Evolutionary conservation across 2,113 vertebrate genomes (phyloP), one percentile per base, ranked within the genome.

Genomic region (Aspiorhynchus laticeps): DNA sequence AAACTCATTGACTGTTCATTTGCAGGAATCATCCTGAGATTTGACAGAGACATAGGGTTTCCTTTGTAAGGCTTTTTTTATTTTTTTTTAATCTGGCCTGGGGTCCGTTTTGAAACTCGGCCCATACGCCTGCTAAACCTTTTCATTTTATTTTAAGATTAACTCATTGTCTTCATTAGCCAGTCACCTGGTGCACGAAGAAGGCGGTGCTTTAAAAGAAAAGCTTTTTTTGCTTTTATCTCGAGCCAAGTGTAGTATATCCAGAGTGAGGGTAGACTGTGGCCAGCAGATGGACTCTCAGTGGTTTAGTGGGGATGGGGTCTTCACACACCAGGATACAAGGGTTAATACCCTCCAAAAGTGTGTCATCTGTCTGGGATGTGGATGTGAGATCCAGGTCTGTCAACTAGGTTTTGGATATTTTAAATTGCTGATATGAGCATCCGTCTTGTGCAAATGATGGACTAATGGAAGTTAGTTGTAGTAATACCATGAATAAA

Each of bases 321-420:
- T 82, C 43, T 77, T 61, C 15, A 38, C 77, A 84, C 69, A 69
- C 28, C 90, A 88, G 84, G 78, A 85, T 71, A 36, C 88, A 73
- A n/a, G 88, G 85, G 88, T 93, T 91, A 91, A 91, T 86, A 56
- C 41, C 79, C 69, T 65, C 88, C 84, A 81, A n/a, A 93, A 92
- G 88, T 92, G 90, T 92, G 89, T 93, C 92, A 93, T 80, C 89
- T 91, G 91, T 91, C 90, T 91, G 85, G 90, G 93, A 88, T 89
- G 91, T 87, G 87, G 87, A 85, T 90, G 38, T 53, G n/a, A 17
- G 48, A 53, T 53, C 26, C 76, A 17, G 14, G n/a, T 48, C 15
- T 48, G 24, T 46, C 21, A 77, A 8, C 75, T 31, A 17, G 48
- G 5, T 51, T 78, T 51, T 53, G 76, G 14, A 15, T 10, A 19